These are phyloP conservation scores for Hyposoter dolosus DNA, from an alignment of 2,888 invertebrate genomes.

Conservation along the genomic window DNA sequence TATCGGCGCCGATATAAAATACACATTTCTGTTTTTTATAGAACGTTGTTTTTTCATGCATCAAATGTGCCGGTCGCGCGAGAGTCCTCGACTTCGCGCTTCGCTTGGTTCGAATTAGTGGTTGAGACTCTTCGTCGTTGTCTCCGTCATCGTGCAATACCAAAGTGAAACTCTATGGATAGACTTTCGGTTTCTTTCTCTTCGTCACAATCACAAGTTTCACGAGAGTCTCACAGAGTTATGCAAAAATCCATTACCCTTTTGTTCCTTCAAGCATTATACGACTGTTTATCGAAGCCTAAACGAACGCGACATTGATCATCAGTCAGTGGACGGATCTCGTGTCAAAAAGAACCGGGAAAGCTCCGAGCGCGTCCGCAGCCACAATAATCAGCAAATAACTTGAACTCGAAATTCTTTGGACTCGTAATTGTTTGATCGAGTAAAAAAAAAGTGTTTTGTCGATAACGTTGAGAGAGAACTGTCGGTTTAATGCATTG, in stretches of 20 bases:
- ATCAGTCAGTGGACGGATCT: constrained; percentile 73
- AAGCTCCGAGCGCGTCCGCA: background rate
- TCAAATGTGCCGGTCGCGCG: constrained; percentile 17
- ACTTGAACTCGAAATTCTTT: background rate
- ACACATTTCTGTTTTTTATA: constrained; percentile 7
- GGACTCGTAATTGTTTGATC: background rate
- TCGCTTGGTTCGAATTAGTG: constrained; percentile 82
- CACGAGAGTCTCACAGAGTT: constrained; percentile 57
- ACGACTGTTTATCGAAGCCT: constrained; percentile 77
- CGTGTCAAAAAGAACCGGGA: constrained; percentile 53
- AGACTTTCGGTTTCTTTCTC: constrained; percentile 74
- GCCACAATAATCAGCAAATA: background rate
- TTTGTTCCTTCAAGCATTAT: constrained; percentile 35
- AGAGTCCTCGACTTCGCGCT: constrained; percentile 78
- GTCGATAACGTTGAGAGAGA: background rate
- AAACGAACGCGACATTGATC: constrained; percentile 60
- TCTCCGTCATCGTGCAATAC: constrained; percentile 65
- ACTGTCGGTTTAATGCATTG: background rate
- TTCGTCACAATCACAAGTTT: constrained; percentile 79
- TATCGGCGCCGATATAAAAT: constrained; percentile 12
- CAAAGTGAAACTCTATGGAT: constrained; percentile 70
- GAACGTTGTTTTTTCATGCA: constrained; percentile 29
- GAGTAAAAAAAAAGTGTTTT: background rate
- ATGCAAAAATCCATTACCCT: constrained; percentile 72
- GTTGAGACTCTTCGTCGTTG: constrained; percentile 57